phyloP scores from a whole-genome alignment of 1,140 invertebrate species.

The Drosophila kanapiae region DNA sequence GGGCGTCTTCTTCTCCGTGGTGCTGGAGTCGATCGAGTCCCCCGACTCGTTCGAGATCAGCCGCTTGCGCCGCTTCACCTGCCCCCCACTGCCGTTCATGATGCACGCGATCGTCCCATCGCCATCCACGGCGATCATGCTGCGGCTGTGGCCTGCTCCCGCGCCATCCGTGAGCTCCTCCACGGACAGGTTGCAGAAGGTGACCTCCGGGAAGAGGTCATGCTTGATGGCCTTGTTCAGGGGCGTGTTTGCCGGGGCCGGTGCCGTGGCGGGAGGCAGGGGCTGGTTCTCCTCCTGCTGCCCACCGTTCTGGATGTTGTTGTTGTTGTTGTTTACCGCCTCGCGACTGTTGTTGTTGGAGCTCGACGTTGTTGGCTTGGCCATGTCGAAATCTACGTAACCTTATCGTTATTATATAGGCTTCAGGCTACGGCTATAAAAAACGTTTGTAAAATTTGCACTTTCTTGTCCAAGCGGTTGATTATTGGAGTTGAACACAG shows the following conservation, averaged over 20 bases:
- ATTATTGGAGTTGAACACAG: constrained; percentile 48
- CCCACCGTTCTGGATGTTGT: constrained; percentile 24
- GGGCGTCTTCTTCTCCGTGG: constrained; percentile 75
- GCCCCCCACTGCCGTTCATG: constrained; percentile 46
- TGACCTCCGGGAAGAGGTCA: constrained; percentile 82
- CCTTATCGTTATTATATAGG: constrained; percentile 8
- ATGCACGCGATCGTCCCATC: constrained; percentile 49
- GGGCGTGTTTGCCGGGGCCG: constrained; percentile 74
- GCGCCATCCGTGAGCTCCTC: constrained; percentile 65
- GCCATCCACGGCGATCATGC: constrained; percentile 65
- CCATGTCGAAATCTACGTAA: constrained; percentile 26
- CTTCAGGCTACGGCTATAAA: constrained; percentile 24
- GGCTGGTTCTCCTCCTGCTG: constrained; percentile 51
- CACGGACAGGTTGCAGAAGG: constrained; percentile 79
- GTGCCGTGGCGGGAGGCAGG: constrained; percentile 22
- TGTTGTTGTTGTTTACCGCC: constrained; percentile 46
- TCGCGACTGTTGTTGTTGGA: constrained; percentile 43
- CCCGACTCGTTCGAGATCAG: constrained; percentile 82
- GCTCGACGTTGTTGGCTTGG: constrained; percentile 28
- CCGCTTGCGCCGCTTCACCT: constrained; percentile 75
- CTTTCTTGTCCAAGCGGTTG: constrained; percentile 35
- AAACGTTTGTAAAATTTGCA: constrained; percentile 48
- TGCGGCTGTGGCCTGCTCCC: constrained; percentile 52
- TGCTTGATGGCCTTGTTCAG: constrained; percentile 78
- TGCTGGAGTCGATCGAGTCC: constrained; percentile 77